A percentile compares a stretch with the other conserved stretches of the same genome.
Conservation (phyloP, 1,140 invertebrate genomes). For the Zeugodacus cucurbitae region DNA sequence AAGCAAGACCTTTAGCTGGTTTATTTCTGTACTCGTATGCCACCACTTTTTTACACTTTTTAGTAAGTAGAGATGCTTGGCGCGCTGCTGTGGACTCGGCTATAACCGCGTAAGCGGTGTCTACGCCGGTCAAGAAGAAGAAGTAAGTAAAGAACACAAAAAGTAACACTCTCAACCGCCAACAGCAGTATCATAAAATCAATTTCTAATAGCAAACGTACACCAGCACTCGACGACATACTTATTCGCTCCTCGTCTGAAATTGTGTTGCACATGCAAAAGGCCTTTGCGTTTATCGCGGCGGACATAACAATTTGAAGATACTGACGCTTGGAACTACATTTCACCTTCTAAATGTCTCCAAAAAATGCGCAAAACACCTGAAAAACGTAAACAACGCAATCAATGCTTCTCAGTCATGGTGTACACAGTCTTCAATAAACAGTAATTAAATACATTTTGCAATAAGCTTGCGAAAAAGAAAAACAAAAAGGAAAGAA, state of each 20-base stretch:
- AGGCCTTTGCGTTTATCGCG: background rate
- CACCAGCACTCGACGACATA: background rate
- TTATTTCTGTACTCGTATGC: too few relatives aligned
- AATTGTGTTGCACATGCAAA: background rate
- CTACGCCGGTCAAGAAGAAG: too few relatives aligned
- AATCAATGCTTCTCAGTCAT: background rate
- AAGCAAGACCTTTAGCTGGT: too few relatives aligned
- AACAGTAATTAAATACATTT: slow-evolving; percentile 37
- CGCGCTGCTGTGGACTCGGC: too few relatives aligned
- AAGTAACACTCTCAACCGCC: background rate
- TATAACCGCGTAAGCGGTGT: too few relatives aligned
- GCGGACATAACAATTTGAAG: slow-evolving; percentile 15
- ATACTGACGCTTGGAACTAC: background rate
- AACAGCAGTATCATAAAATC: slow-evolving; percentile 7
- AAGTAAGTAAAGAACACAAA: background rate
- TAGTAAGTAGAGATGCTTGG: too few relatives aligned
- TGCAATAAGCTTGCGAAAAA: background rate
- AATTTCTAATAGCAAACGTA: slow-evolving; percentile 7
- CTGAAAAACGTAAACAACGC: background rate
- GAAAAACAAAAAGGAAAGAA: background rate
- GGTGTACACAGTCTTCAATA: background rate
- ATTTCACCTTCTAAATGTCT: slow-evolving; percentile 26
- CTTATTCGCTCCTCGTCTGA: background rate
- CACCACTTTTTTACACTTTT: too few relatives aligned
- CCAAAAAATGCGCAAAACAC: background rate